Base-by-base conservation (phyloP, 2,888 invertebrate species). In the Hydropsyche betteni region DNA sequence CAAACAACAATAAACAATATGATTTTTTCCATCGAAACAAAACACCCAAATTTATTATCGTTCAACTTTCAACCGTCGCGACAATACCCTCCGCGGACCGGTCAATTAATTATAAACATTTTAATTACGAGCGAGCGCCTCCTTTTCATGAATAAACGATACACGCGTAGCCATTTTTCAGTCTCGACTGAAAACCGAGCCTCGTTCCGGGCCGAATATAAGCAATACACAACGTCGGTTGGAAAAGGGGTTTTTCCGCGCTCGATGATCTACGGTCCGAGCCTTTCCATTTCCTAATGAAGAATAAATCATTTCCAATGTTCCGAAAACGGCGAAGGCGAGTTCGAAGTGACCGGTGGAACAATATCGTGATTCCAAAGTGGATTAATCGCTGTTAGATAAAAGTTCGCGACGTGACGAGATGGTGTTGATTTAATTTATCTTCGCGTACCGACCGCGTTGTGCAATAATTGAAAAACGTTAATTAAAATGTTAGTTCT, bases 281-380 rank as follows among this genome's bases (percentile, higher is more conserved):
- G 68, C 69, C 14, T 74, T 74, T 74, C 74, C 74, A 74, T 74
- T 74, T 74, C 52, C 38, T 74, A 74, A 74, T 74, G 74, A 74
- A 74, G 69, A 38, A 74, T 74, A 74, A 74, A 74, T 74, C 74
- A 74, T 74, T 74, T 74, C 38, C 53, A 34, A 44, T 74, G 68
- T 34, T 69, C 44, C 61, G 58, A 16, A n/a, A 36, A 5, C 61
- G 44, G 10, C 58, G n/a, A 55, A 55, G 12, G 55, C 7, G 44
- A 44, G 44, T 16, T 16, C 55, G 55, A n/a, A 16, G 10, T n/a
- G 55, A 55, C n/a, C 16, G 1, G 6, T 6, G 7, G 10, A 8
- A 44, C 44, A 44, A 44, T 8, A 44, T 44, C 44, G 44, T 10
- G 44, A 4, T 44, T 44, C 10, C 44, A 44, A 10, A 44, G 10